A percentile compares a stretch with the other conserved stretches of the same genome.
These are phyloP conservation scores for Anoura caudifer DNA, from an alignment of 2,113 vertebrate genomes.

Conservation along the genomic window DNA sequence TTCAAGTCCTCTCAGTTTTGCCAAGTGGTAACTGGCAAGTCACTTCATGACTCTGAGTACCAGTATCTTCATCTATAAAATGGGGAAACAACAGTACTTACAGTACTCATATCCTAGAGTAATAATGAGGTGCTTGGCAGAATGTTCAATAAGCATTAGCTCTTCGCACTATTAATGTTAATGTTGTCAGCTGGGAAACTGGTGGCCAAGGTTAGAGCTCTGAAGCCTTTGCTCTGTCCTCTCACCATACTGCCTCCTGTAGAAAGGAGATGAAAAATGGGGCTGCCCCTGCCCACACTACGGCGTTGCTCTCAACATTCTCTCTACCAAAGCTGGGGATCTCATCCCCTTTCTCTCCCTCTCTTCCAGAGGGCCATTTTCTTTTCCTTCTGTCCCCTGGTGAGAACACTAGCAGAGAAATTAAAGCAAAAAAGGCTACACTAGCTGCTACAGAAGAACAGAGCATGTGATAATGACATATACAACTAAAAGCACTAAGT, in stretches of 20 bases:
- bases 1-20: background rate
- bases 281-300: rapidly evolving
- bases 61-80: background rate
- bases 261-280: background rate
- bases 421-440: conserved; percentile 42
- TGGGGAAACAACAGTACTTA: background rate
- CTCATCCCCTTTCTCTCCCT: background rate
- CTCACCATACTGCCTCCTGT: background rate
- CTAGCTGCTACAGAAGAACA: background rate
- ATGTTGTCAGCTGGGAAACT: background rate
- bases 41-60: background rate
- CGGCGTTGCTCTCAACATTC: rapidly evolving
- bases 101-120: background rate
- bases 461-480: background rate
- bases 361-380: background rate
- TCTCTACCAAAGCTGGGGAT: too few species aligned
- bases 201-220: background rate
- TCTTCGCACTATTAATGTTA: background rate
- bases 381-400: background rate
- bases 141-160: background rate
- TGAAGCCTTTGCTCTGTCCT: background rate
- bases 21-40: background rate
- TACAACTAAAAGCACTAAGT: background rate
- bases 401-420: conserved; percentile 39
- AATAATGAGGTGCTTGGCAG: background rate